Conservation (phyloP, 2,113 vertebrate species). For the Menura novaehollandiae region DNA sequence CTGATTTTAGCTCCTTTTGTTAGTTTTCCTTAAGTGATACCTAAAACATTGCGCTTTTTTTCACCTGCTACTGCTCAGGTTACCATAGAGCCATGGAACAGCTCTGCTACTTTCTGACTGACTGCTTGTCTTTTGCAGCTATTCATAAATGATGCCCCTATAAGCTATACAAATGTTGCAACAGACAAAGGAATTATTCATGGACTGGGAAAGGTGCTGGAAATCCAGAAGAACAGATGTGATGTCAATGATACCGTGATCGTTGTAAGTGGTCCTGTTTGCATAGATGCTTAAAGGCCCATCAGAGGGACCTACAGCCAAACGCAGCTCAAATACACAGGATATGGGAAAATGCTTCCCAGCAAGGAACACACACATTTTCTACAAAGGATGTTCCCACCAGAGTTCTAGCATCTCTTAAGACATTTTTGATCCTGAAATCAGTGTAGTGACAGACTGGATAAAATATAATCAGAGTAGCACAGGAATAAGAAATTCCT, state of each 20-base stretch:
- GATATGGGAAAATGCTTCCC: not conserved
- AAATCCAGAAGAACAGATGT: conserved; percentile 87
- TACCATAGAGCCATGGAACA: not conserved
- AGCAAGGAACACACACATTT: not conserved
- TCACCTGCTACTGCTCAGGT: not conserved
- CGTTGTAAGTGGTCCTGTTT: conserved; percentile 56
- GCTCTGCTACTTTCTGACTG: not conserved
- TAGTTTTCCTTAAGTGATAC: not conserved
- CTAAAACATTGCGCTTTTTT: not conserved
- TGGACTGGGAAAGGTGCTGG: conserved; percentile 81
- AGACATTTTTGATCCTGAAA: not conserved
- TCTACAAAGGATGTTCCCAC: not conserved
- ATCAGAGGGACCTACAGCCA: not conserved
- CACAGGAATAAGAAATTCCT: not conserved
- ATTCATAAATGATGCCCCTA: conserved; percentile 81
- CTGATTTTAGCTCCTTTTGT: not conserved
- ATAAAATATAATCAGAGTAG: not conserved
- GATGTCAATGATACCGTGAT: conserved; percentile 59
- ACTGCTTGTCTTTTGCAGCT: conserved; percentile 68
- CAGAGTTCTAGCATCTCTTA: not conserved
- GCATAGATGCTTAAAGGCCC: not conserved
- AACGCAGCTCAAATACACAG: not conserved
- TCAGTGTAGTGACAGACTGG: not conserved
- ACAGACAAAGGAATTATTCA: conserved; percentile 89
- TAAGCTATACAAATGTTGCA: conserved; percentile 80